Conservation (phyloP, 2,113 vertebrate genomes). For the Pelobates fuscus region DNA sequence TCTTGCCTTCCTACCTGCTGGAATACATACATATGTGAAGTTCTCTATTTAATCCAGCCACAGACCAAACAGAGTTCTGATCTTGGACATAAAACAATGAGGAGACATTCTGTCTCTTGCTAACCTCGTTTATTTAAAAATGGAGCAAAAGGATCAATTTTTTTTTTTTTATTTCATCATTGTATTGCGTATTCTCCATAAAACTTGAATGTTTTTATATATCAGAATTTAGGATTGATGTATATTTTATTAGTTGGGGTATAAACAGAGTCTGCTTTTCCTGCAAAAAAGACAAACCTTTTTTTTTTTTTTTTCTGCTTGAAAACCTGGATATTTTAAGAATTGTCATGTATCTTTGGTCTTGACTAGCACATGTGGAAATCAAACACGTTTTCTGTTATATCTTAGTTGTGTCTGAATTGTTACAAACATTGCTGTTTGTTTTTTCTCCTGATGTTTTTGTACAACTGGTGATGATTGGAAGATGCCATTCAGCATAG, state of each 20-base stretch:
- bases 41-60: slow-evolving; percentile 12
- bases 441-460: background rate
- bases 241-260: slow-evolving; percentile 93
- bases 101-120: slow-evolving; percentile 49
- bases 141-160: slow-evolving; percentile 83
- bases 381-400: background rate
- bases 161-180: slow-evolving; percentile 62
- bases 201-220: slow-evolving; percentile 88
- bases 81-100: slow-evolving; percentile 30
- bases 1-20: slow-evolving; percentile 3
- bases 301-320: slow-evolving; percentile 60
- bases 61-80: slow-evolving; percentile 38
- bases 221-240: slow-evolving; percentile 79
- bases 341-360: slow-evolving; percentile 61
- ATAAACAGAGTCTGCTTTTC: slow-evolving; percentile 76
- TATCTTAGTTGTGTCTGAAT: background rate
- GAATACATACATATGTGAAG: slow-evolving; percentile 2
- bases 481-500: background rate
- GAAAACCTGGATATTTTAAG: slow-evolving; percentile 56
- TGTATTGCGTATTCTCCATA: slow-evolving; percentile 48
- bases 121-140: slow-evolving; percentile 75
- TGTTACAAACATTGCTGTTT: background rate
- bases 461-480: background rate
- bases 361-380: background rate
- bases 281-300: slow-evolving; percentile 58